These are phyloP conservation scores for Spodoptera picta DNA, from an alignment of 2,888 invertebrate species.

Conservation along the genomic window DNA sequence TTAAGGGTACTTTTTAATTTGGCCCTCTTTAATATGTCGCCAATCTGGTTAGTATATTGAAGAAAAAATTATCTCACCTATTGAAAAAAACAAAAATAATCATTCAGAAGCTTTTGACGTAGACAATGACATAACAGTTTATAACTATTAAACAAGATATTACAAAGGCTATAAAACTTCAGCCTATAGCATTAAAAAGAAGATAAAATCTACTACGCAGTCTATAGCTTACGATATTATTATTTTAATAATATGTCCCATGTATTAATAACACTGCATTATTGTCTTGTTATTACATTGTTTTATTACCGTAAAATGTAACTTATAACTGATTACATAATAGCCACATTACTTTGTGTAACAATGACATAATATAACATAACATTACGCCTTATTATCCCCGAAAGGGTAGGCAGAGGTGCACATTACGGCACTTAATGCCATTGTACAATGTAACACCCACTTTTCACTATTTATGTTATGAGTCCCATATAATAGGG, in stretches of 20 bases:
- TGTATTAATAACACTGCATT: conserved; percentile 5
- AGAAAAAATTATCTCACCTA: too few species aligned
- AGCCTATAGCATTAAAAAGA: conserved; percentile 8
- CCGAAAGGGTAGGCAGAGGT: too few species aligned
- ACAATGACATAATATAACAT: neutral
- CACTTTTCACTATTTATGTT: too few species aligned
- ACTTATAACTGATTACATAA: conserved; percentile 1
- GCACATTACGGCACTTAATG: too few species aligned
- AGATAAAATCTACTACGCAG: conserved; percentile 17
- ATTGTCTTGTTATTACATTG: conserved; percentile 7
- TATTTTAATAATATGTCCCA: conserved; percentile 9
- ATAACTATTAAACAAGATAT: neutral
- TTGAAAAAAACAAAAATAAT: too few species aligned
- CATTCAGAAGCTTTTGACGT: too few species aligned
- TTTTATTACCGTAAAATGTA: conserved; percentile 13
- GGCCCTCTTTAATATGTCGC: too few species aligned
- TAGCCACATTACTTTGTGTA: conserved; percentile 1
- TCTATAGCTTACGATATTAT: conserved; percentile 1
- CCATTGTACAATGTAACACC: too few species aligned
- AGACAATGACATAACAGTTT: conserved; percentile 2
- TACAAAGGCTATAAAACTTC: conserved; percentile 9
- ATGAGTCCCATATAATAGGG: too few species aligned
- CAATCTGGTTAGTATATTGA: too few species aligned
- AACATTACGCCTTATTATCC: too few species aligned
- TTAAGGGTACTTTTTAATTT: too few species aligned